Conservation (phyloP, 2,888 invertebrate genomes). For the Agrochola circellaris region DNA sequence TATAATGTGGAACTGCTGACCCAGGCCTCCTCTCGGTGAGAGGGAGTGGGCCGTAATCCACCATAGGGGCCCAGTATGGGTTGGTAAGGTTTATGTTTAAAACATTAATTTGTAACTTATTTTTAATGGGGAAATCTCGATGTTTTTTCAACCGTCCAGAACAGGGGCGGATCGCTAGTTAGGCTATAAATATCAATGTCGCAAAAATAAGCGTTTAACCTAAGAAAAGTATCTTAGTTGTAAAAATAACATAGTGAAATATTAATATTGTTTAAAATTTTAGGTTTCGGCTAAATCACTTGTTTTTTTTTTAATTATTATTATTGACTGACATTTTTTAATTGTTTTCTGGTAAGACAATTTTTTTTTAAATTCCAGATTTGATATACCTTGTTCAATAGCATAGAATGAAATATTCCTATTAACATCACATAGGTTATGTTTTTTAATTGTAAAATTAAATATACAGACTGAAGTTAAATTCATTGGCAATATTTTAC, state of each 20-base stretch:
- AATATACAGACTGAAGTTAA: too few species aligned
- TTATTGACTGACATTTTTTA: constrained; percentile 41
- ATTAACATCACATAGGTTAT: not conserved
- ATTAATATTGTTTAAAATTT: constrained; percentile 9
- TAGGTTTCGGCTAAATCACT: constrained; percentile 8
- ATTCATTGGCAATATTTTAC: too few species aligned
- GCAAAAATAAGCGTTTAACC: constrained; percentile 19
- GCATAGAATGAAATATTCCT: not conserved
- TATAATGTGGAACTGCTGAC: too few species aligned
- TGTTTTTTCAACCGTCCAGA: too few species aligned
- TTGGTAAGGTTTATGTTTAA: too few species aligned
- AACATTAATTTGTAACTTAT: too few species aligned
- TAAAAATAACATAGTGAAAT: constrained; percentile 39
- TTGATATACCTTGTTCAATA: not conserved
- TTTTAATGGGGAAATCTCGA: too few species aligned
- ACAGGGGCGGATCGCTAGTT: not conserved
- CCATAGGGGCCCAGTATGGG: too few species aligned
- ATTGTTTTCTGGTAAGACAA: not conserved
- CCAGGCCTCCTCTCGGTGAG: too few species aligned
- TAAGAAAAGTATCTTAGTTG: constrained; percentile 36
- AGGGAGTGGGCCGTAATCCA: too few species aligned
- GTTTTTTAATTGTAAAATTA: not conserved
- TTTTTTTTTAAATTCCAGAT: not conserved
- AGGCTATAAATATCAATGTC: not conserved
- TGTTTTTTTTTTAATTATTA: constrained; percentile 35